Conservation (phyloP, 2,888 invertebrate species). For the Agrochola lychnidis region DNA sequence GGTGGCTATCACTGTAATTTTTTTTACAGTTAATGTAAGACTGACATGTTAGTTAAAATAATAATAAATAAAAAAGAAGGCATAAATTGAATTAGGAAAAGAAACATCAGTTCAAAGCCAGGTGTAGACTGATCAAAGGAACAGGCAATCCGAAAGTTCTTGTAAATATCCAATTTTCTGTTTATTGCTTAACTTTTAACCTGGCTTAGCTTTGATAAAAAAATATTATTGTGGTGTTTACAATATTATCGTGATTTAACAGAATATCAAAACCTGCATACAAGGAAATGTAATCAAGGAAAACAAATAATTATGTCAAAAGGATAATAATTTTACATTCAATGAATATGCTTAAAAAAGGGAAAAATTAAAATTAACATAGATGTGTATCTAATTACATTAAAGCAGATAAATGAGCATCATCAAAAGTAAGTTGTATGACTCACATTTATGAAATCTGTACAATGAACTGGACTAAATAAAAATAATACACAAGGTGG, state of each 20-base stretch:
- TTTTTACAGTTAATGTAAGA: background rate
- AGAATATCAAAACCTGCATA: background rate
- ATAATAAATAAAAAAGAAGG: background rate
- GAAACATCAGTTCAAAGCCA: too few species aligned
- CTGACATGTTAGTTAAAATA: background rate
- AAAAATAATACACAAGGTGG: too few species aligned
- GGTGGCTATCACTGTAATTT: slow-evolving; percentile 95
- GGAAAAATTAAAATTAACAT: background rate
- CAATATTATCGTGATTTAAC: background rate
- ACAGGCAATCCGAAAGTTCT: background rate
- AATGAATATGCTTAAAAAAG: background rate
- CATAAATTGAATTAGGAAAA: too few species aligned
- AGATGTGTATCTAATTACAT: background rate
- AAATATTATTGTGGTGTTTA: background rate
- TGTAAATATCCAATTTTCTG: background rate
- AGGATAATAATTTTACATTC: background rate
- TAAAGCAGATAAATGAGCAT: background rate
- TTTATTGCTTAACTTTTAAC: too few species aligned
- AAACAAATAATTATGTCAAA: background rate
- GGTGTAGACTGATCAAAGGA: too few species aligned
- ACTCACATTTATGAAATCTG: background rate
- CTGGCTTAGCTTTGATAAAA: background rate
- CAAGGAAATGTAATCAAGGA: background rate
- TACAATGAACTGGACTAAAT: background rate
- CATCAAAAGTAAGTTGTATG: background rate